Evolutionary conservation across 2,113 vertebrate species (phyloP), one percentile per base, ranked within the genome.

Genomic region (Paradoxurus hermaphroditus): DNA sequence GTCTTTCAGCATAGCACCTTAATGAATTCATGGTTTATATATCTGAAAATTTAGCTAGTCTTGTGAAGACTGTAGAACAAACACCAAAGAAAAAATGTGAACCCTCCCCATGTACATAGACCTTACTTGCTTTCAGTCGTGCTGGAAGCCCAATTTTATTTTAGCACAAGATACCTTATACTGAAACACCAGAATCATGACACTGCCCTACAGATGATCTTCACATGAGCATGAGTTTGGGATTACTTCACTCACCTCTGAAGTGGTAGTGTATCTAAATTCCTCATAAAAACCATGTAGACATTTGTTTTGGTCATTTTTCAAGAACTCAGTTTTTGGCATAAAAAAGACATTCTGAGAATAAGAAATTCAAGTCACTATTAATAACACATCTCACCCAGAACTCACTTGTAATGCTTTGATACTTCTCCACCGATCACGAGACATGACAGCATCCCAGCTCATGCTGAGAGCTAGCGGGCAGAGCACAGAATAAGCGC

Each of bases 241-340:
- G 77, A 36, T 95, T 92, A 90, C 39, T 95, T 94, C 82, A 46
- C 11, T 81, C 51, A 75, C 14, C 13, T 70, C 44, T 3, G 13
- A 82, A 88, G 72, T 85, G 77, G 19, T 41, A 62, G 23, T 92
- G 89, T 84, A 72, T 77, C 41, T 51, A 90, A 90, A 86, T 94
- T 94, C 94, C 92, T 81, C 67, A 67, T 90, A 78, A 92, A 94
- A 96, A 16, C 16, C n/a, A 86, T 4, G 10, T 7, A 96, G 51
- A 72, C 16, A 53, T 96, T 94, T 93, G 9, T 95, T 94, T 95
- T 91, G 86, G 67, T 95, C 19, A 41, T 94, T 95, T 86, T 83
- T 97, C 70, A 96, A 92, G 75, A 79, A 70, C 41, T 12, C 27
- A 92, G 25, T 36, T 63, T 85, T 85, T 62, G 88, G 25, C 81